Evolutionary conservation across 64 coral and sea anemone genomes (phyloP), one percentile per base, ranked within the genome.

Genomic region (Actinia tenebrosa): DNA sequence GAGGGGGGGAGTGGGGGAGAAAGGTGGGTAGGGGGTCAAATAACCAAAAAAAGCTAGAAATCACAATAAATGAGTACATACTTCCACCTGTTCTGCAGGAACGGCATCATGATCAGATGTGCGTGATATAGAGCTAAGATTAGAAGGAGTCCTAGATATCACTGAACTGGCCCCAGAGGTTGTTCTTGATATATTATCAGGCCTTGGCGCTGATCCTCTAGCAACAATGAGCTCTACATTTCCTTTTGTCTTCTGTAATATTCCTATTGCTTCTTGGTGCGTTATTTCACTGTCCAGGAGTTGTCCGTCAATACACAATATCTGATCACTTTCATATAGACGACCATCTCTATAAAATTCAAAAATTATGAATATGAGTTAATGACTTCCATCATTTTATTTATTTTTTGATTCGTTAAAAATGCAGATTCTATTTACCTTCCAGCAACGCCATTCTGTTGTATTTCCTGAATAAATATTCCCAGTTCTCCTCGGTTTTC

Each of bases 381-480:
- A 10, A 56, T 72, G 23, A 14, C 45, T 10, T n/a, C 30, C 30
- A 37, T 37, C 1, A 50, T 17, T 26, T 22, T 78, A 22, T 44
- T 64, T 44, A 5, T 50, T 8, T 50, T 50, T 50, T 50, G 47
- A 50, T 50, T 50, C 47, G 0, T 50, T 1, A 50, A 50, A 4
- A 50, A 8, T 50, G 25, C 42, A 42, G 10, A 42, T 15, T 59
- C 23, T 53, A 75, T 10, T 9, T 90, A 98, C 97, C 93, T 95
- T 86, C 90, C 93, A n/a, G 97, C 93, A 20, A 99, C 88, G 27
- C 97, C 97, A 86, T 91, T 90, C 56, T 72, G 84, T 69, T 99
- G 97, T 52, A 99, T 95, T 25, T 99, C 97, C 82, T 99, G 97
- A 60, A 99, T 93, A 22, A 99, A 99, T 53, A 99, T 99, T 18